These are phyloP conservation scores for Dipodomys stephensi DNA, from an alignment of 2,113 vertebrate species.

Conservation along the genomic window DNA sequence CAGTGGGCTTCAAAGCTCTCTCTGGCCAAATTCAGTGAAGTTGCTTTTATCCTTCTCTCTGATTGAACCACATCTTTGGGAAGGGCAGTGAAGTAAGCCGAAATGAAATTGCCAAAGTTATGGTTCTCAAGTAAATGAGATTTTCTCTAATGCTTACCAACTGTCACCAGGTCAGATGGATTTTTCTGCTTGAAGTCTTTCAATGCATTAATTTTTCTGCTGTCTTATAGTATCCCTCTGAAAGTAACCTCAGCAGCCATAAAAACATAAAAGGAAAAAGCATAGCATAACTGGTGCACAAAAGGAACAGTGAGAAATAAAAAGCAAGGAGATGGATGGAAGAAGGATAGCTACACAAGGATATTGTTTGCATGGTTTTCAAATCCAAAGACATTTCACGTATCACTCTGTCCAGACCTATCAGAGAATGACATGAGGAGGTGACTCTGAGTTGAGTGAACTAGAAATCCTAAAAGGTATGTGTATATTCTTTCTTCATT, in stretches of 20 bases:
- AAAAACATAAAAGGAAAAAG: slow-evolving; percentile 67
- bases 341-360: slow-evolving; percentile 10
- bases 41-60: slow-evolving; percentile 51
- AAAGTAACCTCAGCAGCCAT: slow-evolving; percentile 48
- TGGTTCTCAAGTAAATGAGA: slow-evolving; percentile 78
- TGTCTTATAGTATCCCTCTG: slow-evolving; percentile 54
- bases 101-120: slow-evolving; percentile 81
- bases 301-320: slow-evolving; percentile 44
- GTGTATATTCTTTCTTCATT: not conserved
- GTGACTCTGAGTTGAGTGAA: not conserved
- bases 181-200: slow-evolving; percentile 76
- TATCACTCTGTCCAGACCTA: not conserved
- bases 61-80: slow-evolving; percentile 69
- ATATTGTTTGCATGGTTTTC: not conserved
- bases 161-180: slow-evolving; percentile 78
- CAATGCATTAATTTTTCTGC: slow-evolving; percentile 72
- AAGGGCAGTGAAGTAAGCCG: slow-evolving; percentile 64
- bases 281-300: slow-evolving; percentile 6
- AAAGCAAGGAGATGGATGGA: not conserved
- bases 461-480: not conserved
- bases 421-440: not conserved
- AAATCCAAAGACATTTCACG: slow-evolving; percentile 19
- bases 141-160: slow-evolving; percentile 80
- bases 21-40: slow-evolving; percentile 53
- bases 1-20: slow-evolving; percentile 29